Evolutionary conservation across 92 coral and sea anemone genomes (phyloP), one percentile per base, ranked within the genome.

Genomic region (Anthopleura xanthogrammica): DNA sequence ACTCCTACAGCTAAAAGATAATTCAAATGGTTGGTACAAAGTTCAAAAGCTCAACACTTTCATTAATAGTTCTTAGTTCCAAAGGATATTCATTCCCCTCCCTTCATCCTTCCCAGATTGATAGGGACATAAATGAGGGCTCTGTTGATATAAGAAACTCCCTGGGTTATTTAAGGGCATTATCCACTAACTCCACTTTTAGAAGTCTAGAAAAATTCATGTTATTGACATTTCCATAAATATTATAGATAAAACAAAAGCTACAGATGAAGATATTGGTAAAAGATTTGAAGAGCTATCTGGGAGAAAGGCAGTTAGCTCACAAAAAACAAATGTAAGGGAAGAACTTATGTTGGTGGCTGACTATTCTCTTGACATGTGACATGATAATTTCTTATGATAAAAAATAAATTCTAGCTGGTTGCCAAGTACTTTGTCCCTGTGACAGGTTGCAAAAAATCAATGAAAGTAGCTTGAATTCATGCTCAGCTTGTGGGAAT

Each of bases 251-350:
- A 19, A 83, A 70, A 68, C 87, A 50, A 80, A 64, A 81, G 74
- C 81, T 9, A 81, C 92, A 76, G 98, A 97, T 86, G 90, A 91
- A 80, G 92, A 87, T 36, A 76, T 93, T 85, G 93, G 93, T 75
- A 46, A 87, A 58, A 77, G 92, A 78, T 97, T 97, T 91, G 94
- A 95, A 48, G 83, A 89, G 72, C 93, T 97, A 20, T 85, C 99
- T 36, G 99, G 99, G 55, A 88, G 99, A 82, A 83, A 92, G 42
- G 92, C 99, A 75, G 82, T 86, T 60, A 85, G 91, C 58, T 85
- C 86, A 87, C 94, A 90, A 79, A 90, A 89, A 71, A 83, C 91
- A 16, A 85, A 92, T 92, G 98, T 93, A 78, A 75, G 72, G 43
- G 43, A 22, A 0, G 13, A 12, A 23, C 0, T 78, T 0, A 36